Evolutionary conservation across 2,888 invertebrate species (phyloP).

Genomic region (Dioctria rufipes): DNA sequence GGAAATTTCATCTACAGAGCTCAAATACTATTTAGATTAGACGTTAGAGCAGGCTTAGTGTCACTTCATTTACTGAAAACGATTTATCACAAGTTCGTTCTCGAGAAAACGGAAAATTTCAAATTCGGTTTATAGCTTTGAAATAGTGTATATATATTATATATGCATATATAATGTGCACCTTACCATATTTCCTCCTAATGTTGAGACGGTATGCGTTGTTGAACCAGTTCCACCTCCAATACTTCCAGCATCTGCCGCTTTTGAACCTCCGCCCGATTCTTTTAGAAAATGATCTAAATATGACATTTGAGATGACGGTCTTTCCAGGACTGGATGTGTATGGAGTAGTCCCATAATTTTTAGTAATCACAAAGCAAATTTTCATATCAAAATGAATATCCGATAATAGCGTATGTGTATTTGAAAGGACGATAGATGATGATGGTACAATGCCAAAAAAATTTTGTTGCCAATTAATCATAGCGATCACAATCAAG

Average conservation of each 20-base stretch:
- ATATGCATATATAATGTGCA: no score
- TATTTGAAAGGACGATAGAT: no score
- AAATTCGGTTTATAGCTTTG: no score
- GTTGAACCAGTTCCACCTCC: slow-evolving; percentile 60
- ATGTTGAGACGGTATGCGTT: slow-evolving; percentile 60
- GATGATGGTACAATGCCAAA: no score
- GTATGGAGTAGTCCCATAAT: no score
- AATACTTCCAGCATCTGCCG: slow-evolving; percentile 62
- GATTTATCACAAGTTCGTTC: slow-evolving; percentile 2
- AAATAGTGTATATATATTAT: no score
- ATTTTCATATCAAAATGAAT: slow-evolving; percentile 20
- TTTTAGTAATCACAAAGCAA: background rate
- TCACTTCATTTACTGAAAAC: no score
- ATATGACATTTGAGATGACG: slow-evolving; percentile 93
- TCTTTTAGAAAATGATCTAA: slow-evolving; percentile 92
- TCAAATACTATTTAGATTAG: no score
- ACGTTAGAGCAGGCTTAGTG: no score
- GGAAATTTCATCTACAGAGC: no score
- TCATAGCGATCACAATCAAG: background rate
- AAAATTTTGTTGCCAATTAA: background rate
- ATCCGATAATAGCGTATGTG: background rate
- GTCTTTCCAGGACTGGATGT: slow-evolving; percentile 88
- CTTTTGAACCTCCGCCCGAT: slow-evolving; percentile 69
- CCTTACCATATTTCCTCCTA: slow-evolving; percentile 61
- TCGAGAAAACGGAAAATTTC: no score